phyloP scores from a whole-genome alignment of 2,113 vertebrate genomes.

The Numenius arquata region DNA sequence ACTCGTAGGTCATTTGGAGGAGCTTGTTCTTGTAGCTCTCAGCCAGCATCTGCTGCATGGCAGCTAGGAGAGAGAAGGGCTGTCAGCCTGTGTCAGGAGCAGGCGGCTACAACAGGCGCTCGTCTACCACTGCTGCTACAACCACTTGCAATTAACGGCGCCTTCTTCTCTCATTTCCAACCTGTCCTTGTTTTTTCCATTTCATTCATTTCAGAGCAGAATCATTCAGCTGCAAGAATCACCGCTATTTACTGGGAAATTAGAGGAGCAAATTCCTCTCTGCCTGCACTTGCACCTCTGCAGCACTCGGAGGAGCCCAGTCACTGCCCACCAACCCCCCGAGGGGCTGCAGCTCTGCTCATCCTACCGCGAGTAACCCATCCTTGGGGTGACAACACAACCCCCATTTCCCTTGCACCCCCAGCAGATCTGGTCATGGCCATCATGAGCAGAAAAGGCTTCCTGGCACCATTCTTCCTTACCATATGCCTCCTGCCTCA shows the following conservation, averaged over 20 bases:
- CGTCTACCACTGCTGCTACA: neutral
- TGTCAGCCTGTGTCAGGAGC: neutral
- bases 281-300: neutral
- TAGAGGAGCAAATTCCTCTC: neutral
- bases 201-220: neutral
- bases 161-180: neutral
- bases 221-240: neutral
- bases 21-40: constrained; percentile 84
- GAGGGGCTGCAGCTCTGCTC: neutral
- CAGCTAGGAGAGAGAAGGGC: constrained; percentile 69
- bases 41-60: constrained; percentile 94
- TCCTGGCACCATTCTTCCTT: neutral
- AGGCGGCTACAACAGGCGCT: neutral
- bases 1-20: constrained; percentile 83
- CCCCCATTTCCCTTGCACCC: neutral
- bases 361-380: neutral
- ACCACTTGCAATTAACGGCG: neutral
- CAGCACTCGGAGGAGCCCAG: neutral
- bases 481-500: neutral
- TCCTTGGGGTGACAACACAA: neutral
- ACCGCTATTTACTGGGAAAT: neutral
- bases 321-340: neutral
- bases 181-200: neutral
- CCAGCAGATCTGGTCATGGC: neutral
- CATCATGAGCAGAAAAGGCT: neutral